These are phyloP conservation scores for Mixornis gularis DNA, from an alignment of 2,113 vertebrate genomes.

Conservation along the genomic window DNA sequence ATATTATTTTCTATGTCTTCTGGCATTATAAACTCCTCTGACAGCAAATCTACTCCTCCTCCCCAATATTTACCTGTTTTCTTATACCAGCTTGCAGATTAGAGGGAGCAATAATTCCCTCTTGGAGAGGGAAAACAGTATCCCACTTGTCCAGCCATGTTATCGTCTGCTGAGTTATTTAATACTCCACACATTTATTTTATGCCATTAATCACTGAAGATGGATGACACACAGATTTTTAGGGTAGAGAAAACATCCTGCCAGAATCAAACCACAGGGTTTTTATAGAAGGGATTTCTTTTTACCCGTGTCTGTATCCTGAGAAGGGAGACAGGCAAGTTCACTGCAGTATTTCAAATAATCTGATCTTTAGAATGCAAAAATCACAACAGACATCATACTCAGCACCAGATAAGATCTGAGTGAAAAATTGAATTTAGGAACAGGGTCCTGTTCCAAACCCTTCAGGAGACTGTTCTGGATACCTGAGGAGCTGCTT, in stretches of 20 bases:
- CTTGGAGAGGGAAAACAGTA: background rate
- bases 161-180: background rate
- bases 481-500: constrained; percentile 44
- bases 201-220: background rate
- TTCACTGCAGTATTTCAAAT: background rate
- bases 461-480: background rate
- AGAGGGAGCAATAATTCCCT: background rate
- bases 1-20: background rate
- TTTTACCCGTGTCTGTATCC: background rate
- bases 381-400: background rate
- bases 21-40: background rate
- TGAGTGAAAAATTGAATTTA: background rate
- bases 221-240: background rate
- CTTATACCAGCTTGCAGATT: background rate
- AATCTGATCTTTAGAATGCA: background rate
- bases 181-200: background rate
- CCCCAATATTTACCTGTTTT: background rate
- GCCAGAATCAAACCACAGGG: background rate
- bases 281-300: background rate
- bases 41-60: background rate
- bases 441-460: background rate
- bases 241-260: background rate
- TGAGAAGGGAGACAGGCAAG: background rate
- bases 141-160: background rate
- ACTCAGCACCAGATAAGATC: background rate